phyloP scores from a whole-genome alignment of 1,140 invertebrate species.

The Cherax quadricarinatus region DNA sequence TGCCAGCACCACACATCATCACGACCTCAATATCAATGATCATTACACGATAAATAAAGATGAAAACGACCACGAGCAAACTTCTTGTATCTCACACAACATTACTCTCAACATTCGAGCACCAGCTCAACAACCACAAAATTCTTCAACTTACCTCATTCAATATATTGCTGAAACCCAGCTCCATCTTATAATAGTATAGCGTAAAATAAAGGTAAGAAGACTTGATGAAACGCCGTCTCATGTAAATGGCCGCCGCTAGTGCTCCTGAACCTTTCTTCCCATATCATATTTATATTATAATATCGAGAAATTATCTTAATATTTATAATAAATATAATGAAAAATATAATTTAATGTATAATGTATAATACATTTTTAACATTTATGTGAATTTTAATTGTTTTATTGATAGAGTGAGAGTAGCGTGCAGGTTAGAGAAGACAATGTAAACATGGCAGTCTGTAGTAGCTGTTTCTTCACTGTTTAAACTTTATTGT shows the following conservation, averaged over 20 bases:
- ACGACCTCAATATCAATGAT: neutral
- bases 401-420: no score
- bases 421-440: no score
- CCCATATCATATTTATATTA: no score
- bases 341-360: no score
- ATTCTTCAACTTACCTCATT: slow-evolving; percentile 14
- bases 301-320: neutral
- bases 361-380: no score
- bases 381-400: no score
- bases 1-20: neutral
- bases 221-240: slow-evolving; percentile 13
- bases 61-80: slow-evolving; percentile 29
- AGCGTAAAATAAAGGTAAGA: neutral
- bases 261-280: neutral
- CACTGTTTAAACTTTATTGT: no score
- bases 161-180: slow-evolving; percentile 3
- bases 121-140: neutral
- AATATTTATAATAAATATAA: no score
- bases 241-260: slow-evolving; percentile 14
- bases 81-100: neutral
- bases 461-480: no score
- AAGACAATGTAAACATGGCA: no score
- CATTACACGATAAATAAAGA: neutral
- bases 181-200: neutral
- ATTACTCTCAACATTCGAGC: neutral